These are phyloP conservation scores for Dromius quadrimaculatus DNA, from an alignment of 2,888 invertebrate species.

Conservation along the genomic window DNA sequence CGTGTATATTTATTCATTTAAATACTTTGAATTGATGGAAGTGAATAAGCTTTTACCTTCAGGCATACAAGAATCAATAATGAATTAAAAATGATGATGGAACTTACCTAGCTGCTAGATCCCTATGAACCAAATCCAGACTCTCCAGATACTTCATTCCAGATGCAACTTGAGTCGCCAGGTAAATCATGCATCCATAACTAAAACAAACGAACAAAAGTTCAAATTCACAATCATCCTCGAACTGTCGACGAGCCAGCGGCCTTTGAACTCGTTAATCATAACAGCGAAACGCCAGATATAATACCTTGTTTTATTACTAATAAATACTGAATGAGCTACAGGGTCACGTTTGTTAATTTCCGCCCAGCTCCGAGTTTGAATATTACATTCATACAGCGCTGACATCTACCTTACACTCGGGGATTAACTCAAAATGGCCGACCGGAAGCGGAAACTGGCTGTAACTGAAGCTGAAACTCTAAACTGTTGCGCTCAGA, in stretches of 20 bases:
- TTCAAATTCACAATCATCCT: slow-evolving; percentile 8
- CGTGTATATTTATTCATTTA: slow-evolving; percentile 27
- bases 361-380: slow-evolving; percentile 58
- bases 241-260: not conserved
- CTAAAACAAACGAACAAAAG: no score
- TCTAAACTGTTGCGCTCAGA: slow-evolving; percentile 1
- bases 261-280: slow-evolving; percentile 43
- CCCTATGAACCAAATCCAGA: slow-evolving; percentile 89
- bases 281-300: slow-evolving; percentile 52
- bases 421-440: slow-evolving; percentile 36
- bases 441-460: slow-evolving; percentile 26
- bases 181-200: slow-evolving; percentile 85
- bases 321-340: slow-evolving; percentile 59
- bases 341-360: slow-evolving; percentile 60
- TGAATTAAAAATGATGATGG: not conserved
- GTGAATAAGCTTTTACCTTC: slow-evolving; percentile 35
- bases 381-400: slow-evolving; percentile 56
- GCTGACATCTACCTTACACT: slow-evolving; percentile 33
- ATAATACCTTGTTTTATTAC: slow-evolving; percentile 59
- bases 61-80: not conserved
- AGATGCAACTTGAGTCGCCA: slow-evolving; percentile 89
- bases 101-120: slow-evolving; percentile 83
- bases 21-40: slow-evolving; percentile 39
- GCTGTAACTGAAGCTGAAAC: no score
- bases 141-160: slow-evolving; percentile 95